phyloP scores from a whole-genome alignment of 2,888 invertebrate genomes.

The Beris chalybata region DNA sequence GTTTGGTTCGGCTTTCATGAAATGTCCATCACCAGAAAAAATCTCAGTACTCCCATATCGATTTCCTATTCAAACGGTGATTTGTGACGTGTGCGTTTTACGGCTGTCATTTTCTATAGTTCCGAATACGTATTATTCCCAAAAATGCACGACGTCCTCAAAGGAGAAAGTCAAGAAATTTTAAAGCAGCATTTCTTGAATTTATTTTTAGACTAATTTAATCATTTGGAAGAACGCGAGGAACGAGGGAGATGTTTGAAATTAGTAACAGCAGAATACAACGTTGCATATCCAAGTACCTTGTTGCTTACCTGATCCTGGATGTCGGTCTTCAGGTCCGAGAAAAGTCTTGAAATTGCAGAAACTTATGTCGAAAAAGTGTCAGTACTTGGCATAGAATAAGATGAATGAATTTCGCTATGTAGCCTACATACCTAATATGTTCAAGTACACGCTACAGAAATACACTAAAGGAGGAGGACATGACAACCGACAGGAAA shows the following conservation, averaged over 20 bases:
- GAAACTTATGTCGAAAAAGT: slow-evolving; percentile 17
- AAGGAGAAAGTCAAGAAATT: too few species aligned
- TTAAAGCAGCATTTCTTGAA: too few species aligned
- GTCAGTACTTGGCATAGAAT: not conserved
- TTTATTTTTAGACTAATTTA: too few species aligned
- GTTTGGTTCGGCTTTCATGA: slow-evolving; percentile 3
- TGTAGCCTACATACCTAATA: too few species aligned
- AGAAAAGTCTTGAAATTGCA: slow-evolving; percentile 5
- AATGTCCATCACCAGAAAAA: slow-evolving; percentile 1
- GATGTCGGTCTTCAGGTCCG: not conserved
- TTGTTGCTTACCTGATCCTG: not conserved
- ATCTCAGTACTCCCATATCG: slow-evolving; percentile 2
- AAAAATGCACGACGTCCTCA: too few species aligned
- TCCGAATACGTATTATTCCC: too few species aligned
- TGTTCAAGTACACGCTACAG: not conserved
- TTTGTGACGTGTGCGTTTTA: not conserved
- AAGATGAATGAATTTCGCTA: slow-evolving; percentile 17
- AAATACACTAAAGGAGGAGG: not conserved
- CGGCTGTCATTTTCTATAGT: too few species aligned
- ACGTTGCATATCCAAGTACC: too few species aligned
- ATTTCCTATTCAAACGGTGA: slow-evolving; percentile 9
- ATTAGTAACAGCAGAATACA: too few species aligned
- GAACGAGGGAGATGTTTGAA: too few species aligned
- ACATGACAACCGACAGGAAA: not conserved
- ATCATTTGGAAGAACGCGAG: too few species aligned